phyloP scores from a whole-genome alignment of 2,888 invertebrate genomes.

The Oscheius sp. region DNA sequence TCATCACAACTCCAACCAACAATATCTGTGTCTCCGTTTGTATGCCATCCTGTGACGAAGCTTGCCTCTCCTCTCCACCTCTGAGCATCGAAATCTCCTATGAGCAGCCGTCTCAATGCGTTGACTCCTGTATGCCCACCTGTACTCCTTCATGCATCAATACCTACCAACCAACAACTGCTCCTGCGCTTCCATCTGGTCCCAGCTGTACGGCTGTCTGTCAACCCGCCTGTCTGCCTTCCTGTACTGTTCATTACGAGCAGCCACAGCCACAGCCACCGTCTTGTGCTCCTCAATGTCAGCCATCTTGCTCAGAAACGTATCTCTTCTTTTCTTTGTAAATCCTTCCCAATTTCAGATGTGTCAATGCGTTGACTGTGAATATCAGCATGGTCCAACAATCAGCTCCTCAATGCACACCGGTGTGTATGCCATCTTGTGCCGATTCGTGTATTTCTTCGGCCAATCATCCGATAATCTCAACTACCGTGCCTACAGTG shows the following conservation, averaged over 20 bases:
- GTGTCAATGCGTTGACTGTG: conserved; percentile 2
- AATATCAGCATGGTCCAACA: conserved; percentile 10
- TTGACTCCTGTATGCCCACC: conserved; percentile 36
- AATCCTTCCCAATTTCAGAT: too few relatives aligned
- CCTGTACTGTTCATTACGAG: conserved; percentile 17
- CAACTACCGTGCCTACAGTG: not conserved
- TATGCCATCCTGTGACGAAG: conserved; percentile 38
- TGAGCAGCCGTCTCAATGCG: not conserved
- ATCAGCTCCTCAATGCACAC: conserved; percentile 12
- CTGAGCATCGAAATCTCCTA: conserved; percentile 25
- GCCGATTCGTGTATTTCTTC: not conserved
- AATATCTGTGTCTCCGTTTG: conserved; percentile 36
- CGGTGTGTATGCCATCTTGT: conserved; percentile 19
- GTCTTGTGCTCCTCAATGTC: conserved; percentile 44
- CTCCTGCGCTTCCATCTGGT: conserved; percentile 29
- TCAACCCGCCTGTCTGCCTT: conserved; percentile 19
- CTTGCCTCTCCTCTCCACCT: conserved; percentile 32
- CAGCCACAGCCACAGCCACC: not conserved
- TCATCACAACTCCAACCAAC: not conserved
- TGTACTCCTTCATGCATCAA: conserved; percentile 45
- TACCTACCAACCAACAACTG: not conserved
- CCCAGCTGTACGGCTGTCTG: conserved; percentile 42
- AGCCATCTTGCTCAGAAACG: too few relatives aligned
- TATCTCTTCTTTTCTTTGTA: too few relatives aligned
- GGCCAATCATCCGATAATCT: not conserved